phyloP scores from a whole-genome alignment of 1,140 invertebrate species.

The Lineus longissimus region DNA sequence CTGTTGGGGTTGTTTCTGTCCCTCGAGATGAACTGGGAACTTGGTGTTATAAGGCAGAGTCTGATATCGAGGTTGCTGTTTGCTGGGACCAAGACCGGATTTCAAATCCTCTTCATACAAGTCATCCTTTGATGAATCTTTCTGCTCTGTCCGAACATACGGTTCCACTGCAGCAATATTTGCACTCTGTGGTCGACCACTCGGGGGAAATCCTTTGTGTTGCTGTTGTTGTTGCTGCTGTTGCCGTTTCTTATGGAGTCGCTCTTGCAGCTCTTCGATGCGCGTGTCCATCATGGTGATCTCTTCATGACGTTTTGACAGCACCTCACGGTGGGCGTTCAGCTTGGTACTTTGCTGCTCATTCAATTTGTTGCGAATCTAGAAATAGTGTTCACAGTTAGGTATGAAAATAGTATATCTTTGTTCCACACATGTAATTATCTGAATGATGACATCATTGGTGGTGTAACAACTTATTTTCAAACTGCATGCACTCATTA shows the following conservation, averaged over 20 bases:
- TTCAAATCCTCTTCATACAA: conserved; percentile 31
- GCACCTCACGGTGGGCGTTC: conserved; percentile 77
- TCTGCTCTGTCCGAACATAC: conserved; percentile 40
- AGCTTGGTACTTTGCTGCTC: conserved; percentile 87
- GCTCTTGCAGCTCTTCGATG: conserved; percentile 87
- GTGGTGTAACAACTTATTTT: not conserved
- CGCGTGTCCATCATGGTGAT: conserved; percentile 84
- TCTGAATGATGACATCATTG: not conserved
- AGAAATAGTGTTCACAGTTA: conserved; percentile 27
- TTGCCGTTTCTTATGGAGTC: conserved; percentile 66
- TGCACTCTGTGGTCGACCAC: conserved; percentile 21
- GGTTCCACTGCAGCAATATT: conserved; percentile 82
- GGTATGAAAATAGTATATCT: not conserved
- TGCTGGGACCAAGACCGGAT: conserved; percentile 61
- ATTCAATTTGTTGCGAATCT: conserved; percentile 94
- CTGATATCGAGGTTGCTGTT: conserved; percentile 90
- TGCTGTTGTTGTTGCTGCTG: conserved; percentile 79
- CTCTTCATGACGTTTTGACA: conserved; percentile 82
- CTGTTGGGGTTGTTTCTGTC: too few relatives aligned
- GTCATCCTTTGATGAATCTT: conserved; percentile 35
- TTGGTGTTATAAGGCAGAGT: conserved; percentile 83
- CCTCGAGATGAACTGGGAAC: too few relatives aligned
- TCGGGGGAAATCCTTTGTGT: conserved; percentile 56
- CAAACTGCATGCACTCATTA: too few relatives aligned
- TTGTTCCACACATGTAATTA: not conserved